Conservation (phyloP, 2,888 invertebrate genomes). For the Argyresthia goedartella region DNA sequence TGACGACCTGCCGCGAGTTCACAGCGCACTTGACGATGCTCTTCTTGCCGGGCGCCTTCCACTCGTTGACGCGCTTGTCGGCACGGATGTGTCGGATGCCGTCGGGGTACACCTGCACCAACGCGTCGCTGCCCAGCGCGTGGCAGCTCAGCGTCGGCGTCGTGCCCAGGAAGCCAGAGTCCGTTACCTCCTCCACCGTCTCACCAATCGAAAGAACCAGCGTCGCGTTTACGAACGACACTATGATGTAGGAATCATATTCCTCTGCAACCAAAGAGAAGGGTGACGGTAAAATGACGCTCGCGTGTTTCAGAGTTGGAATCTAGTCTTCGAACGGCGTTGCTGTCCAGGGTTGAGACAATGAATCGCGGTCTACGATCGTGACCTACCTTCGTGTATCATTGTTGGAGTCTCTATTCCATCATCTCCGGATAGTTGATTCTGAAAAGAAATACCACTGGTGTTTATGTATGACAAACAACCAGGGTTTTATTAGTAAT, state of each 20-base stretch:
- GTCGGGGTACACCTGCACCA: slow-evolving; percentile 99
- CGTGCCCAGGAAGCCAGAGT: slow-evolving; percentile 98
- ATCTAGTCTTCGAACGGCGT: slow-evolving; percentile 15
- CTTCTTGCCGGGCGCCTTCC: slow-evolving; percentile 98
- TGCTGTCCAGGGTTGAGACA: neutral
- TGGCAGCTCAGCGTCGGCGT: slow-evolving; percentile 99
- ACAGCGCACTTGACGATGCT: slow-evolving; percentile 98
- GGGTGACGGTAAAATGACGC: slow-evolving; percentile 17
- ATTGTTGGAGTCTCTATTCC: slow-evolving; percentile 42
- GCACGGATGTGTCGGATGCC: slow-evolving; percentile 98
- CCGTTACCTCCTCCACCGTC: slow-evolving; percentile 99
- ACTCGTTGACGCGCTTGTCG: slow-evolving; percentile 98
- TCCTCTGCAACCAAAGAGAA: slow-evolving; percentile 88
- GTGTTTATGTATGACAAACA: slow-evolving; percentile 85
- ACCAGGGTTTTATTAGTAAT: slow-evolving; percentile 71
- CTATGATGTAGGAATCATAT: slow-evolving; percentile 99
- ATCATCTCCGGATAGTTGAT: slow-evolving; percentile 63
- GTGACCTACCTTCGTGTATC: slow-evolving; percentile 52
- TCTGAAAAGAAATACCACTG: slow-evolving; percentile 92
- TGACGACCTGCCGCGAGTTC: slow-evolving; percentile 98
- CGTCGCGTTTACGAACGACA: slow-evolving; percentile 98
- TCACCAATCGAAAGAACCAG: slow-evolving; percentile 99
- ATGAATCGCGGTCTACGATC: neutral
- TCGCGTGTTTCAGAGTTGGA: no score
- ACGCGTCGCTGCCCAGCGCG: slow-evolving; percentile 96